Evolutionary conservation across 2,797 vertebrate species (phyloP), one percentile per base, ranked within the genome.

Genomic region (Arnoldichthys spilopterus): DNA sequence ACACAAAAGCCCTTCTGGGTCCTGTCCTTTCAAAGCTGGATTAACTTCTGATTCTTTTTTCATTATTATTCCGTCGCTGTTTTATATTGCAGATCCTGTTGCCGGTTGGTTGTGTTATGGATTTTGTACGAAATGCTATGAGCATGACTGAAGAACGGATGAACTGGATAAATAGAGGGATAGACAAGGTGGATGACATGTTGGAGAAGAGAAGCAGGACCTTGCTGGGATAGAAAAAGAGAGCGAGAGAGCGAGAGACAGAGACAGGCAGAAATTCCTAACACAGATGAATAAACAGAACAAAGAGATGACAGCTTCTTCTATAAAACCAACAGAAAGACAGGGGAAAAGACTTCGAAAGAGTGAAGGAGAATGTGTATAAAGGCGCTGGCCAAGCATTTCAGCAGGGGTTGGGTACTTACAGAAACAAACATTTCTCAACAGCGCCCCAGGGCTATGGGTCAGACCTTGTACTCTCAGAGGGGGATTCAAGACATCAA

Each of bases 1-100:
- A 80, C 82, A 84, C 71, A 82, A 80, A 68, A 62, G 49, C 77
- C 47, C 84, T 81, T 85, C 70, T 82, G 80, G 82, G 80, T 73
- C 72, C 22, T 80, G 77, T 82, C 74, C 77, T 80, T 82, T 85
- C 71, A 53, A 32, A 77, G 49, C 37, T 81, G 73, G 72, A 85
- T 78, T 80, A 76, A 74, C 45, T 37, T 32, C 62, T 18, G 6
- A 47, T n/a, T 61, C 22, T 77, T 80, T 76, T 47, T 49, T 51
- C n/a, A 43, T 74, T 72, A 56, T 70, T 61, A 34, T 68, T 63
- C 26, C 40, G 37, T 53, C 72, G 62, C 54, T 51, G 49, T 75
- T 71, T 40, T 68, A 71, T 32, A 71, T 40, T 28, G 58, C 20
- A 73, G 30, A 70, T 67, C 62, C 64, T 32, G 67, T 75, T 72